Evolutionary conservation across 2,797 vertebrate species (phyloP).

Genomic region (Sebastes vulpes): DNA sequence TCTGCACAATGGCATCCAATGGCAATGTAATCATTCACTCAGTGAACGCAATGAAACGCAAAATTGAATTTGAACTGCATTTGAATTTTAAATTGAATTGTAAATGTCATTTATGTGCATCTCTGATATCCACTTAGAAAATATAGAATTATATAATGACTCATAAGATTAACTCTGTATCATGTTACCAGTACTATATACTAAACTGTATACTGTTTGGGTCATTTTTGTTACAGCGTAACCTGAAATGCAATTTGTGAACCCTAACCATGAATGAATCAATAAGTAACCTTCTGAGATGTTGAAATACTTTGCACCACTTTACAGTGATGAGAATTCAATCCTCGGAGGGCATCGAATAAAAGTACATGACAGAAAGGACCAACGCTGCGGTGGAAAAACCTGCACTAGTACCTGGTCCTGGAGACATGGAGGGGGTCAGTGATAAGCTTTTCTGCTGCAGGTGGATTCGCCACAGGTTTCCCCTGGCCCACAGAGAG

Average conservation of each 20-base stretch:
- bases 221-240: neutral
- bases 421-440: conserved; percentile 58
- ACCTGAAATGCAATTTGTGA: neutral
- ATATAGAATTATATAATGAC: neutral
- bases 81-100: neutral
- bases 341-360: neutral
- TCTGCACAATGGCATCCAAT: neutral
- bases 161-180: neutral
- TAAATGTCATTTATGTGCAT: neutral
- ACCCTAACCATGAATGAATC: neutral
- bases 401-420: neutral
- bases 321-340: neutral
- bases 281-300: conserved; percentile 71
- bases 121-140: neutral
- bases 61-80: neutral
- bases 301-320: conserved; percentile 33
- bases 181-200: neutral
- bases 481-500: conserved; percentile 74
- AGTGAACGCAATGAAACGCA: neutral
- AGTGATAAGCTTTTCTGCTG: conserved; percentile 75
- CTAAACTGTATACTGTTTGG: neutral
- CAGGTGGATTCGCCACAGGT: conserved; percentile 47
- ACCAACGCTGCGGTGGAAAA: neutral
- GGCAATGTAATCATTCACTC: conserved; percentile 13
- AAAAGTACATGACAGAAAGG: neutral